Percentiles rank a stretch among this genome's conserved stretches.
Conservation (phyloP, 2,888 invertebrate genomes). For the Epinotia nisella region DNA sequence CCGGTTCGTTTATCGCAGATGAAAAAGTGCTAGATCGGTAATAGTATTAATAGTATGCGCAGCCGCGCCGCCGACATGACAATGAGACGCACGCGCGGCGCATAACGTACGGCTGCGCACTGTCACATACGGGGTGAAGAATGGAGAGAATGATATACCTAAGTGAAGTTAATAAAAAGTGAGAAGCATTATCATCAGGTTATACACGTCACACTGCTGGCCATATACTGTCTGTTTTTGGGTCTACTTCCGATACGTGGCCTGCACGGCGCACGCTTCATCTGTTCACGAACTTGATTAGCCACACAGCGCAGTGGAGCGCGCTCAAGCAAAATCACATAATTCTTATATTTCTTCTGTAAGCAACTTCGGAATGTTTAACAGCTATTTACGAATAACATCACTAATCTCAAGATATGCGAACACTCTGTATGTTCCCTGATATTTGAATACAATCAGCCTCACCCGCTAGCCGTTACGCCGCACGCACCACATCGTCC, state of each 20-base stretch:
- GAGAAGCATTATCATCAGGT: too few relatives aligned
- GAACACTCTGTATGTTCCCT: slow-evolving; percentile 52
- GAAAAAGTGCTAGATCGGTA: slow-evolving; percentile 58
- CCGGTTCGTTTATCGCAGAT: slow-evolving; percentile 53
- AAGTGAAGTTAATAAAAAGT: neutral
- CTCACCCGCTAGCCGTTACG: slow-evolving; percentile 46
- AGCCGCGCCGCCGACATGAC: slow-evolving; percentile 61
- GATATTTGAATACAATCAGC: slow-evolving; percentile 64
- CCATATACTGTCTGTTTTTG: too few relatives aligned
- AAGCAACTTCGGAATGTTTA: too few relatives aligned
- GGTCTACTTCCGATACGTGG: too few relatives aligned
- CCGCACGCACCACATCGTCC: slow-evolving; percentile 42
- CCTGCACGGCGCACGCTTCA: too few relatives aligned
- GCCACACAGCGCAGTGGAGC: too few relatives aligned
- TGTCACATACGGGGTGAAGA: slow-evolving; percentile 49
- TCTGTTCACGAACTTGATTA: too few relatives aligned
- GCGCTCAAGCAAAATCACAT: too few relatives aligned
- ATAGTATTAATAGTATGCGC: slow-evolving; percentile 57
- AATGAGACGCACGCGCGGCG: slow-evolving; percentile 77
- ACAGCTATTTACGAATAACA: too few relatives aligned
- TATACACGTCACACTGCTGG: too few relatives aligned
- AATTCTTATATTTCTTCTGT: too few relatives aligned
- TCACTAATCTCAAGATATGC: neutral
- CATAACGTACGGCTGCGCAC: slow-evolving; percentile 62
- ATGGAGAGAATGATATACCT: slow-evolving; percentile 25